Evolutionary conservation across 2,797 vertebrate genomes (phyloP).

Genomic region (Tapirus indicus): DNA sequence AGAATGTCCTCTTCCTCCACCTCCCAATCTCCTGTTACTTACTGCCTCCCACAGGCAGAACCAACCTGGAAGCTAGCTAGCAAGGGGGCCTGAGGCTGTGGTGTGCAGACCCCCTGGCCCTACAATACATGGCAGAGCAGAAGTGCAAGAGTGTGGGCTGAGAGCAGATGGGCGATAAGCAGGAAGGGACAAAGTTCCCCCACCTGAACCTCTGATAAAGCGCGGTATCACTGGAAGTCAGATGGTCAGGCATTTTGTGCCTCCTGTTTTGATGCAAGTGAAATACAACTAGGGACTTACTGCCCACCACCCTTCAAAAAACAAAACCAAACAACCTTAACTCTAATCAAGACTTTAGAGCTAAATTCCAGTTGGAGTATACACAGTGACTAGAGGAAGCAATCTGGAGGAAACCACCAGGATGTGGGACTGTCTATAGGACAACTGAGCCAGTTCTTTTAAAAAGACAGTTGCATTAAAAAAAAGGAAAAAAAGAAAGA

Average conservation of each 20-base stretch:
- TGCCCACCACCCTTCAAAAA: background rate
- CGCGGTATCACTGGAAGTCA: background rate
- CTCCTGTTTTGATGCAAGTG: background rate
- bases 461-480: background rate
- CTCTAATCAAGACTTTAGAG: background rate
- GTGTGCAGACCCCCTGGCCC: background rate
- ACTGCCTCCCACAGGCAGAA: background rate
- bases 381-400: background rate
- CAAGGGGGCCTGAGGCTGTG: background rate
- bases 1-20: background rate
- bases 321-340: background rate
- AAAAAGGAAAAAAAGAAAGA: background rate
- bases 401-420: background rate
- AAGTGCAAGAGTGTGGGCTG: background rate
- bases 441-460: background rate
- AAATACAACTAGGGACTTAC: background rate
- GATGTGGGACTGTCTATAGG: background rate
- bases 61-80: background rate
- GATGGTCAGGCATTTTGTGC: background rate
- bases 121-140: background rate
- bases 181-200: background rate
- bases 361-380: background rate
- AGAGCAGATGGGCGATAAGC: background rate
- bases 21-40: background rate
- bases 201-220: background rate